Evolutionary conservation across 2,113 vertebrate genomes (phyloP).

Genomic region (Etheostoma spectabile): DNA sequence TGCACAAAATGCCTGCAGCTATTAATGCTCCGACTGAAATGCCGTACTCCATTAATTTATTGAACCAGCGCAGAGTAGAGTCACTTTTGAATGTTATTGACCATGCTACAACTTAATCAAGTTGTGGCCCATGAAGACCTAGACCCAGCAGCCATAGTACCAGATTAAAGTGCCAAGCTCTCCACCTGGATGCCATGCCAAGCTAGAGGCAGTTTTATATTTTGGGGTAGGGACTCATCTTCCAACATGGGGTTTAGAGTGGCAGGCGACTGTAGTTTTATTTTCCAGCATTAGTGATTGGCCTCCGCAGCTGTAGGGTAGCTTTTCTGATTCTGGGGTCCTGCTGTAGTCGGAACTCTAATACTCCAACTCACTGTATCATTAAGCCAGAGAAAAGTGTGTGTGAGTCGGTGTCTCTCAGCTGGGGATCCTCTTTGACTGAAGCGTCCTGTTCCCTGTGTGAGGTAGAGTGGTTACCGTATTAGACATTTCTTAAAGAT

Average conservation of each 20-base stretch:
- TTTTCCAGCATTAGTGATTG: conserved; percentile 19
- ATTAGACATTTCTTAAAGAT: neutral
- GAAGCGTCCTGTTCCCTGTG: conserved; percentile 4
- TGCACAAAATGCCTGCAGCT: conserved; percentile 7
- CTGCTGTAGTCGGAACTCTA: conserved; percentile 24
- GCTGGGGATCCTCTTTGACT: conserved; percentile 32
- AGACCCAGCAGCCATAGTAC: conserved; percentile 20
- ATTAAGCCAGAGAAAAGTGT: conserved; percentile 24
- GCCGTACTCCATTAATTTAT: neutral
- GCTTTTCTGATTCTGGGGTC: conserved; percentile 19
- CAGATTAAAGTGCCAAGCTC: conserved; percentile 43
- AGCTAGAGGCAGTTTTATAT: conserved; percentile 36
- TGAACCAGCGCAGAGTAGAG: neutral
- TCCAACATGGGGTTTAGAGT: conserved; percentile 17
- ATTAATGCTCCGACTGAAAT: neutral
- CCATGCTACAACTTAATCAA: conserved; percentile 20
- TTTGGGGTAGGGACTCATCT: neutral
- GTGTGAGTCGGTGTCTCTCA: conserved; percentile 29
- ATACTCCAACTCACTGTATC: conserved; percentile 19
- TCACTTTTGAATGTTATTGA: conserved; percentile 23
- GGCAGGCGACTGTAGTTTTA: conserved; percentile 4
- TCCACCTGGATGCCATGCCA: conserved; percentile 25
- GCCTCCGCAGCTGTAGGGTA: conserved; percentile 23
- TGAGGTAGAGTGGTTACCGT: conserved; percentile 1
- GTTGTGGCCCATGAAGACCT: conserved; percentile 5